Percentiles rank a stretch among this genome's conserved stretches.
Evolutionary conservation across 2,113 vertebrate genomes (phyloP).

Genomic region (Bagarius yarrelli): DNA sequence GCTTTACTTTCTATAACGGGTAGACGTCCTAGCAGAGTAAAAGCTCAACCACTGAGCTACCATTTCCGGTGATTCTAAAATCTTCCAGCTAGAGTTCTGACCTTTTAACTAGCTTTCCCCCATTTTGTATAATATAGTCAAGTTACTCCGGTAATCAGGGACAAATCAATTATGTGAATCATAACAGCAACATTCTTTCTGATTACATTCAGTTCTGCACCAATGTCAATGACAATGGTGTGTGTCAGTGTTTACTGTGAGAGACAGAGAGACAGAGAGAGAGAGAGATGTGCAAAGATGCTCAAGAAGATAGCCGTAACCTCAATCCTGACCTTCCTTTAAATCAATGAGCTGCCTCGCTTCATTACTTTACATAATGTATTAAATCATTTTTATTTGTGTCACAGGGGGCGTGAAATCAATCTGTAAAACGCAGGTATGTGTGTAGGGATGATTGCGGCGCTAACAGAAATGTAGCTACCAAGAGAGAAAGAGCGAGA

Average conservation of each 20-base stretch:
- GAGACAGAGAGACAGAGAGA: background rate
- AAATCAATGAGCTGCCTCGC: conserved; percentile 58
- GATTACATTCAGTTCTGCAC: conserved; percentile 39
- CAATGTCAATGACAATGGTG: conserved; percentile 31
- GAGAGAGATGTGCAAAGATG: conserved; percentile 43
- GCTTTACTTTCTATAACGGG: background rate
- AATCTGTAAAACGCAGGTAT: conserved; percentile 57
- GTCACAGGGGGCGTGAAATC: conserved; percentile 60
- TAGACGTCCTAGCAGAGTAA: too few species aligned
- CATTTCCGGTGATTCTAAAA: too few species aligned
- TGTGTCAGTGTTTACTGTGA: background rate
- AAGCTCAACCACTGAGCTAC: too few species aligned
- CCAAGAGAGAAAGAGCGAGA: background rate
- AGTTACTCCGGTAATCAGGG: too few species aligned
- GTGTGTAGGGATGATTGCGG: conserved; percentile 2
- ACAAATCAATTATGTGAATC: conserved; percentile 6
- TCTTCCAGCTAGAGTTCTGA: too few species aligned
- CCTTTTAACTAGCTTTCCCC: too few species aligned
- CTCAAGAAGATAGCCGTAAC: conserved; percentile 42
- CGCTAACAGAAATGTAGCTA: background rate
- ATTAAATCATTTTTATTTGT: conserved; percentile 62
- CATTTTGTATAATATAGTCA: too few species aligned
- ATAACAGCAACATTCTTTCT: conserved; percentile 27
- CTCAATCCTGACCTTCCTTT: conserved; percentile 57
- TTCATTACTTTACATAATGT: conserved; percentile 64